These are phyloP conservation scores for Patiria pectinifera DNA, from an alignment of 53 echinoderm and acorn worm genomes.

Conservation along the genomic window DNA sequence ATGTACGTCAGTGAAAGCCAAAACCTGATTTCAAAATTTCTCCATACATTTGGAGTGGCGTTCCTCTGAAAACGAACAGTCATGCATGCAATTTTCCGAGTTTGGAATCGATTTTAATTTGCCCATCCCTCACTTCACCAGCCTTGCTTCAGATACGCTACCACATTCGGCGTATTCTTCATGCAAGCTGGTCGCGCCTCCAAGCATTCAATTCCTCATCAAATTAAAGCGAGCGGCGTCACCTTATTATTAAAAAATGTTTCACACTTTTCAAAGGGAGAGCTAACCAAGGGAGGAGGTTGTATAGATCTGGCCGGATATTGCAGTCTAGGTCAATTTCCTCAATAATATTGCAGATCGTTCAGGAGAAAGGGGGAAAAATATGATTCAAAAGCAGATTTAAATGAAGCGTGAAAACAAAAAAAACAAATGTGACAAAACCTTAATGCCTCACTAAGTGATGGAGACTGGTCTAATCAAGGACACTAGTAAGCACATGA, in stretches of 20 bases:
- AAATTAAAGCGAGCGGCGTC: not conserved
- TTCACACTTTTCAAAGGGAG: not conserved
- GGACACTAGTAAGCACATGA: no score
- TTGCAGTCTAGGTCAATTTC: conserved; percentile 39
- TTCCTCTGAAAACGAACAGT: no score
- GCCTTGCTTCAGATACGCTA: not conserved
- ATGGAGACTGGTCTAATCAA: no score
- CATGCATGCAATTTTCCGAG: no score
- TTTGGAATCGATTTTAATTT: no score
- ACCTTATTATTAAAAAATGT: not conserved
- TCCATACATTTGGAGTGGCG: no score
- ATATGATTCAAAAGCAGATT: not conserved
- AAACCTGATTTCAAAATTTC: no score
- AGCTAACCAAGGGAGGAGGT: not conserved
- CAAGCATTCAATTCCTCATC: not conserved
- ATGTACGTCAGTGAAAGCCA: no score
- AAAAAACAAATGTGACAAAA: no score
- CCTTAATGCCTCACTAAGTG: not conserved
- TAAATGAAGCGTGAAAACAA: not conserved
- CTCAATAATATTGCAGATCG: conserved; percentile 9
- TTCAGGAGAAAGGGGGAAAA: not conserved
- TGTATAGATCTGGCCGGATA: conserved; percentile 12
- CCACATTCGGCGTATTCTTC: not conserved
- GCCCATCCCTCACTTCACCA: not conserved
- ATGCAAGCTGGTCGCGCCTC: not conserved